Conservation (phyloP, 2,113 vertebrate genomes). For the Pachypanchax playfairii region DNA sequence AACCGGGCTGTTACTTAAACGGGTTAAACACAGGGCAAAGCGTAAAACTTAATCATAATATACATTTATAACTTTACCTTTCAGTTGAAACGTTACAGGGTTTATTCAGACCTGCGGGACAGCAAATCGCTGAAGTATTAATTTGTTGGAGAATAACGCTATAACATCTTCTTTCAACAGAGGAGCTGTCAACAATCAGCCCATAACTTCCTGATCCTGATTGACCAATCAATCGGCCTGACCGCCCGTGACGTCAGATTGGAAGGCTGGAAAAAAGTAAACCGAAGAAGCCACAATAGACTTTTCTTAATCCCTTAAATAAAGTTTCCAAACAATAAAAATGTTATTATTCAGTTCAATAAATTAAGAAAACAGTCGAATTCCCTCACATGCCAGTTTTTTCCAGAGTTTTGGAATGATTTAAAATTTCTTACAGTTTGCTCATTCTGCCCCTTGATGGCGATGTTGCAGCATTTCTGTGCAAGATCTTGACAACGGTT, state of each 20-base stretch:
- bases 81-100: slow-evolving; percentile 2
- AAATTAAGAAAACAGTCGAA: too few species aligned
- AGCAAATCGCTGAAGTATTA: background rate
- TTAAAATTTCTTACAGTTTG: too few species aligned
- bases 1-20: background rate
- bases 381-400: too few species aligned
- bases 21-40: background rate
- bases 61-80: slow-evolving; percentile 5
- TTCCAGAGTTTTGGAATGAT: too few species aligned
- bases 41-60: background rate
- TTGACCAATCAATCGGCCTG: slow-evolving; percentile 39
- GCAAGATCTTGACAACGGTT: too few species aligned
- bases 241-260: slow-evolving; percentile 24
- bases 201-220: slow-evolving; percentile 41
- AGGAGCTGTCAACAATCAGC: slow-evolving; percentile 53
- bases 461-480: too few species aligned
- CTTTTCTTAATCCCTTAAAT: too few species aligned
- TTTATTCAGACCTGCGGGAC: background rate
- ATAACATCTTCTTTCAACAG: slow-evolving; percentile 22
- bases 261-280: background rate
- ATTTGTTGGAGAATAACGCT: background rate
- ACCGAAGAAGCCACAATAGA: too few species aligned
- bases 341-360: too few species aligned
- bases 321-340: too few species aligned
- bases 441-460: too few species aligned